Base-by-base conservation (phyloP, 2,888 invertebrate genomes). In the Callyntrura guangdongensis region DNA sequence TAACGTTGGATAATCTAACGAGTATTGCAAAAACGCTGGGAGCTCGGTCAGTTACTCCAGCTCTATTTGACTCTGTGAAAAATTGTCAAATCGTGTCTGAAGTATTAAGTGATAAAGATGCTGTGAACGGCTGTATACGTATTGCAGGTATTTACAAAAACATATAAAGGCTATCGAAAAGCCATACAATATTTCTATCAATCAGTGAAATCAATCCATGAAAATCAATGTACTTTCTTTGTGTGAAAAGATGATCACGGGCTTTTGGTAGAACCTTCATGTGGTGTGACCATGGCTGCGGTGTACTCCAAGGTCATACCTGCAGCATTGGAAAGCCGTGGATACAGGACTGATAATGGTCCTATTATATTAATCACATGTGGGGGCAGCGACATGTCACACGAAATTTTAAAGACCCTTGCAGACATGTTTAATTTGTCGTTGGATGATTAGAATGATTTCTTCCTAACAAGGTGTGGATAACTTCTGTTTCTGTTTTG, bases 301-400 rank as follows among this genome's bases (percentile, higher is more conserved):
- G 94, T 95, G 1, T 96, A 96, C 93, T 94, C 94, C 36, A 94
- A 94, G 8, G 92, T 95, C 0, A 89, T 96, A 9, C 84, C 93
- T 2, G 92, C 93, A 20, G 94, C 95, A 17, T 94, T 95, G 79
- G 92, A 94, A 64, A 91, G 93, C 27, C 94, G 94, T 93, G 94
- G 53, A 14, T 85, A 85, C 27, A 85, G 89, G 56, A 79, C 89
- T 4, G 69, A 86, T 4, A 67, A 91, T 94, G 92, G 95, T 92
- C 95, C 95, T 12, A 94, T 95, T 2, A 94, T 95, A 22, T 94
- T 95, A 12, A 94, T 95, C 6, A 95, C 95, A 0, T 96, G 96
- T 95, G 95, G 97, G 95, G 94, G 97, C 94, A 94, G 96, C 95
- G 92, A 95, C 95, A 95, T 97, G 95, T 95, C 96, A 95, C n/a